Evolutionary conservation across 2,888 invertebrate genomes (phyloP).

Genomic region (Limnephilus rhombicus): DNA sequence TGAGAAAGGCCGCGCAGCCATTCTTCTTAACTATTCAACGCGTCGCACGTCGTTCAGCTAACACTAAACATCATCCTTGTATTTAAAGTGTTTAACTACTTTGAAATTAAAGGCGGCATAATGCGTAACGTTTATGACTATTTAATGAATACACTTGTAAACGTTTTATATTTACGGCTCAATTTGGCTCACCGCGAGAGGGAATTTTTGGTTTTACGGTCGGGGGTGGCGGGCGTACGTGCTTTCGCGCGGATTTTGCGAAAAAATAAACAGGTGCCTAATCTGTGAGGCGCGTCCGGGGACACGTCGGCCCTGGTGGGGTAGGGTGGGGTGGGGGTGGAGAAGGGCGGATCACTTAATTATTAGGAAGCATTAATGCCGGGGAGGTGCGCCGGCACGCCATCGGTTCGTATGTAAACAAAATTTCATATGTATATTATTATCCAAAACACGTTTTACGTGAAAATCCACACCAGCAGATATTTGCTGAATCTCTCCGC

Average conservation of each 20-base stretch:
- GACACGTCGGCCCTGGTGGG: constrained; percentile 31
- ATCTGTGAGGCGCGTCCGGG: constrained; percentile 47
- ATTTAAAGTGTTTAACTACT: background rate
- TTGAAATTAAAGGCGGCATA: background rate
- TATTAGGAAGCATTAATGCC: constrained; percentile 56
- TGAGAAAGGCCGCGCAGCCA: too few species aligned
- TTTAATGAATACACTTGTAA: constrained; percentile 52
- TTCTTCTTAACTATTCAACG: background rate
- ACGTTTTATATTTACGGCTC: constrained; percentile 55
- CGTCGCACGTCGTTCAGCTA: background rate
- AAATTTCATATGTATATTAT: constrained; percentile 38
- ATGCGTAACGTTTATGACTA: constrained; percentile 29
- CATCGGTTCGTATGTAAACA: constrained; percentile 53
- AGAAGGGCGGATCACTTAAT: constrained; percentile 51
- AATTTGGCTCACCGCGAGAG: constrained; percentile 44
- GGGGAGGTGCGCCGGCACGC: constrained; percentile 56
- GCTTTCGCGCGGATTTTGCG: constrained; percentile 45
- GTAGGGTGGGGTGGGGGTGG: constrained; percentile 3
- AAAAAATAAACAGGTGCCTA: constrained; percentile 57
- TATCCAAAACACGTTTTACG: constrained; percentile 26
- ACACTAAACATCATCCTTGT: background rate
- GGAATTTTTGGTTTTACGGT: constrained; percentile 31
- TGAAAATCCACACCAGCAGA: background rate
- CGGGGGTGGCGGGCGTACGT: constrained; percentile 31
- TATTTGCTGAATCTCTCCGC: background rate